Percentiles rank a stretch among this genome's conserved stretches.
These are phyloP conservation scores for Brachypalpus laphriformis DNA, from an alignment of 2,888 invertebrate species.

Conservation along the genomic window DNA sequence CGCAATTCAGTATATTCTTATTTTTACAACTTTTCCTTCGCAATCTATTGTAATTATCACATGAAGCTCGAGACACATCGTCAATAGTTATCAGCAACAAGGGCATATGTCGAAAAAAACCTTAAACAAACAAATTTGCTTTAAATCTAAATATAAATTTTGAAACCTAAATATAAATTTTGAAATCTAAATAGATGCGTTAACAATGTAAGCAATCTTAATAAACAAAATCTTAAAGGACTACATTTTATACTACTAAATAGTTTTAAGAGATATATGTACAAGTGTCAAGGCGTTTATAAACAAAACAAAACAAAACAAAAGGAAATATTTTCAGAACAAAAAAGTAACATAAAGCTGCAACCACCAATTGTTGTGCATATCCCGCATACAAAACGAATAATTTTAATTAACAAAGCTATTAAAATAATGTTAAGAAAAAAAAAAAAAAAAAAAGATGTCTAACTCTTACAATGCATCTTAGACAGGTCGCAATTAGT, in stretches of 20 bases:
- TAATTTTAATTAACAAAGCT: slow-evolving; percentile 57
- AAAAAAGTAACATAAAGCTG: slow-evolving; percentile 44
- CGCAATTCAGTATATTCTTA: not conserved
- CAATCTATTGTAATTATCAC: not conserved
- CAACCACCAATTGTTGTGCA: slow-evolving; percentile 73
- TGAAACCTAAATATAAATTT: too few relatives aligned
- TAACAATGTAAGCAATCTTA: slow-evolving; percentile 58
- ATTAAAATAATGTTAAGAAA: slow-evolving; percentile 37
- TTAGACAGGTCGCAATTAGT: slow-evolving; percentile 67
- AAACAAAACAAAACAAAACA: not conserved
- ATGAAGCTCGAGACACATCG: not conserved
- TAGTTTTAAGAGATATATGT: slow-evolving; percentile 60
- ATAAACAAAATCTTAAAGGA: slow-evolving; percentile 47
- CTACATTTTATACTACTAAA: slow-evolving; percentile 42
- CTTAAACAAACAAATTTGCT: too few relatives aligned
- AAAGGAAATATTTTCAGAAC: slow-evolving; percentile 27
- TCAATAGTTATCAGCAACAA: not conserved
- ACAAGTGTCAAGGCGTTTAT: slow-evolving; percentile 33
- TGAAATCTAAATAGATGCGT: too few relatives aligned
- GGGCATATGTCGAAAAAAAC: too few relatives aligned
- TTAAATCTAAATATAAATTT: too few relatives aligned
- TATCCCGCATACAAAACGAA: slow-evolving; percentile 70
- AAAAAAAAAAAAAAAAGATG: not conserved
- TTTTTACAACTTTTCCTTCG: not conserved
- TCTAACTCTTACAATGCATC: slow-evolving; percentile 59